Base-by-base conservation (phyloP, 2,797 vertebrate species). In the Poecilia velifera region DNA sequence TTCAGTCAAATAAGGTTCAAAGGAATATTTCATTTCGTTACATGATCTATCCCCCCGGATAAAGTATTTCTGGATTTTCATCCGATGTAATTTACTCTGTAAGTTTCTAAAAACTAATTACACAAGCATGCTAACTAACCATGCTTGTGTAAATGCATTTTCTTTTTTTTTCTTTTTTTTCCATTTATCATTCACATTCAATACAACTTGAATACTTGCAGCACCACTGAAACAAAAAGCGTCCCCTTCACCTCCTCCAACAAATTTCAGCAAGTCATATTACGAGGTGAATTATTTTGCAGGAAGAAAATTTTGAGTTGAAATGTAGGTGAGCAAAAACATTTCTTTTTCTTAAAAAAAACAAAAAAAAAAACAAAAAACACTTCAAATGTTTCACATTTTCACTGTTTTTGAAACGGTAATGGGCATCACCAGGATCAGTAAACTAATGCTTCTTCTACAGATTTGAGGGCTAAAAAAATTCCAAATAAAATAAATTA, bases 181-280 rank as follows among this genome's bases (percentile, higher is more conserved):
- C 47, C 22, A 13, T 13, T 66, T 10, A 12, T 68, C 18, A 25
- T 34, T 22, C 36, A 68, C 6, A 25, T 14, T 41, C 64, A 41
- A 18, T 22, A 31, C 28, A 72, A 28, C 8, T 72, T 4, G 88
- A 84, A 88, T 88, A 89, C 91, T 87, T 93, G 85, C 72, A 85
- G 36, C 74, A 76, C 79, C 72, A 46, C 22, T 36, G 47, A 47
- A 34, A 22, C 43, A 39, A 41, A 36, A 41, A 51, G 6, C 9
- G 3, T 31, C 20, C 31, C 3, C 22, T 8, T 41, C n/a, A n/a
- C 3, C 62, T 25, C 20, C 46, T 3, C 22, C 39, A 55, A 25
- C n/a, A 14, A 25, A 22, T 47, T 59, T 55, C 31, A 36, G 76
- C 71, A 73, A 22, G 72, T 53, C 79, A 81, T 76, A 73, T 47